Evolutionary conservation across 2,797 vertebrate genomes (phyloP).

Genomic region (Holocentrus rufus): DNA sequence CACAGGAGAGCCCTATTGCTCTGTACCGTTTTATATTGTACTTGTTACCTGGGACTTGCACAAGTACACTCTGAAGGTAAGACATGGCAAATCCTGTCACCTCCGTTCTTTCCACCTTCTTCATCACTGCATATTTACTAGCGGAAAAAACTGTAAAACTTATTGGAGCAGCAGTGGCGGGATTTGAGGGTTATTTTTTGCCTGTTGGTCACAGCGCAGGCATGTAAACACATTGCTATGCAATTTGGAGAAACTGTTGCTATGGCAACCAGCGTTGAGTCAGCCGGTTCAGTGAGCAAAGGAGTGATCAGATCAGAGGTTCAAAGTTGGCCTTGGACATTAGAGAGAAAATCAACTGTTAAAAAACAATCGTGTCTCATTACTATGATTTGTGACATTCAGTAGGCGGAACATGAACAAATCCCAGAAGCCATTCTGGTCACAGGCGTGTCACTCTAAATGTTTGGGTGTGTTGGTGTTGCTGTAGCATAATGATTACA

Average conservation of each 20-base stretch:
- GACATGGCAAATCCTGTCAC: constrained; percentile 21
- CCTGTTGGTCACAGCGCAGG: constrained; percentile 54
- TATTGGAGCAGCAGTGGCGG: constrained; percentile 25
- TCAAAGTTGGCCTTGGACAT: neutral
- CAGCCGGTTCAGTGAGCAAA: constrained; percentile 43
- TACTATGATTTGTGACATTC: neutral
- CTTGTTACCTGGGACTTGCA: constrained; percentile 92
- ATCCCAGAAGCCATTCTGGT: too few species aligned
- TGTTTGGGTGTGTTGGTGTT: neutral
- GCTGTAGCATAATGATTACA: neutral
- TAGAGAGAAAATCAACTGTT: constrained; percentile 7
- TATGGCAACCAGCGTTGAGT: constrained; percentile 56
- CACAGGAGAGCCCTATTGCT: constrained; percentile 93
- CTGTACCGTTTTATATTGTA: constrained; percentile 91
- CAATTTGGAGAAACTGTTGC: constrained; percentile 53
- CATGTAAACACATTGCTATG: constrained; percentile 56
- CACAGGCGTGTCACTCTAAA: neutral
- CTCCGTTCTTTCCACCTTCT: neutral
- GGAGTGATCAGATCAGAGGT: constrained; percentile 41
- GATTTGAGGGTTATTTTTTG: constrained; percentile 40
- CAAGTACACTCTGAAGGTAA: constrained; percentile 97
- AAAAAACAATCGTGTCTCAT: neutral
- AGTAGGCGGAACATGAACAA: neutral
- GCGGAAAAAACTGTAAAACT: constrained; percentile 33
- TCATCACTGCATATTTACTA: neutral